A percentile compares a stretch with the other conserved stretches of the same genome.
Conservation (phyloP, 1,140 invertebrate species). For the Chlorops oryzae region DNA sequence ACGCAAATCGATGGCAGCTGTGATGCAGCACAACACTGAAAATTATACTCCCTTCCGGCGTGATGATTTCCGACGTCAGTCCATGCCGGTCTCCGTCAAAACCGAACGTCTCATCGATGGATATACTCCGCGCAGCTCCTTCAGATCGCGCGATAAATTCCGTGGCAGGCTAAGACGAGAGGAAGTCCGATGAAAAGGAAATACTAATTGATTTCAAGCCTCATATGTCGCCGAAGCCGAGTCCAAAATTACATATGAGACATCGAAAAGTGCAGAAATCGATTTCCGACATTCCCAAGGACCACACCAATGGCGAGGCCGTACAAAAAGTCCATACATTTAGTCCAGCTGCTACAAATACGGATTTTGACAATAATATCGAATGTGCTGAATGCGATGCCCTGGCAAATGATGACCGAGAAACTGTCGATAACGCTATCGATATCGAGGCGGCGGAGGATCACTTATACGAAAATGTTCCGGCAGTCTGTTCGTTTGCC, state of each 20-base stretch:
- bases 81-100: conserved; percentile 41
- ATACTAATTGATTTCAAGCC: conserved; percentile 84
- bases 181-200: conserved; percentile 62
- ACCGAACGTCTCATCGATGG: conserved; percentile 40
- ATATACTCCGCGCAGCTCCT: conserved; percentile 34
- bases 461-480: conserved; percentile 40
- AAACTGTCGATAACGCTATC: background rate
- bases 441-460: conserved; percentile 18
- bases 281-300: conserved; percentile 71
- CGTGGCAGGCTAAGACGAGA: no score
- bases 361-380: conserved; percentile 15
- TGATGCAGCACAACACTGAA: conserved; percentile 12
- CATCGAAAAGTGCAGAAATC: conserved; percentile 64
- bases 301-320: conserved; percentile 37
- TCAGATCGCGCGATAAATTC: conserved; percentile 31
- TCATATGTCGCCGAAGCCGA: conserved; percentile 58
- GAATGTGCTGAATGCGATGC: conserved; percentile 8
- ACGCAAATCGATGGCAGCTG: conserved; percentile 36
- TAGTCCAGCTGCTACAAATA: conserved; percentile 17
- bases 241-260: conserved; percentile 51
- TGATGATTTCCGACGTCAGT: conserved; percentile 35
- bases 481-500: conserved; percentile 14
- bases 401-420: conserved; percentile 9
- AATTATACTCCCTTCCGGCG: conserved; percentile 34
- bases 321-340: background rate